These are phyloP conservation scores for Protobothrops flavoviridis DNA, from an alignment of 2,113 vertebrate genomes.

Conservation along the genomic window DNA sequence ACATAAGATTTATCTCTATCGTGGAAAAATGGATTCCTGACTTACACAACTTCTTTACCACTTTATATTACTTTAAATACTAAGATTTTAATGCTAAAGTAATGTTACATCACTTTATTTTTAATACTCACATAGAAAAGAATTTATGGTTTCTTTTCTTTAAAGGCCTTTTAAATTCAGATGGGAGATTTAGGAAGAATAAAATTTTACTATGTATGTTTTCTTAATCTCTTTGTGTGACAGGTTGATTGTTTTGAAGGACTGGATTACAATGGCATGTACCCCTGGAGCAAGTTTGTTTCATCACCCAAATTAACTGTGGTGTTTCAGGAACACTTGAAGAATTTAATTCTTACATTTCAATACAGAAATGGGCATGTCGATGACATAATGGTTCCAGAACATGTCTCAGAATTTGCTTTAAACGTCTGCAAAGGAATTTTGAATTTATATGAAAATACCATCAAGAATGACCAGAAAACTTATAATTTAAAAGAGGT, in stretches of 20 bases:
- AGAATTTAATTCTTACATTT: constrained; percentile 45
- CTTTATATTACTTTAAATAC: neutral
- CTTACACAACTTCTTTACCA: neutral
- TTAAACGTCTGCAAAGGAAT: constrained; percentile 65
- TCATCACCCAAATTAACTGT: constrained; percentile 56
- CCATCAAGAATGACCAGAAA: constrained; percentile 58
- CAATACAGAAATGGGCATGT: constrained; percentile 61
- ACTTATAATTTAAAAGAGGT: constrained; percentile 69
- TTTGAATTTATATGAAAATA: constrained; percentile 57
- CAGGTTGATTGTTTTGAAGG: constrained; percentile 54
- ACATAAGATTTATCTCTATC: neutral
- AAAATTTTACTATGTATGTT: neutral
- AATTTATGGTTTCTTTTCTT: neutral
- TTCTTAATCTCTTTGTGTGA: neutral
- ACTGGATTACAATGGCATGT: constrained; percentile 62
- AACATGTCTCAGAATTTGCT: constrained; percentile 38
- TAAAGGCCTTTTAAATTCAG: neutral
- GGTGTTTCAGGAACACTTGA: constrained; percentile 49
- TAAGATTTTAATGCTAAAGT: neutral
- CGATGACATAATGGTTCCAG: constrained; percentile 49
- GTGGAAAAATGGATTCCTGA: neutral
- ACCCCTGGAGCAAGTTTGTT: constrained; percentile 50
- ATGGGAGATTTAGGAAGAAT: neutral
- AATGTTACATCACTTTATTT: neutral
- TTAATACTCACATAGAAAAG: neutral